Percentiles rank a stretch among this genome's conserved stretches.
phyloP scores from a whole-genome alignment of 2,888 invertebrate species.

The Oasisia sp. region DNA sequence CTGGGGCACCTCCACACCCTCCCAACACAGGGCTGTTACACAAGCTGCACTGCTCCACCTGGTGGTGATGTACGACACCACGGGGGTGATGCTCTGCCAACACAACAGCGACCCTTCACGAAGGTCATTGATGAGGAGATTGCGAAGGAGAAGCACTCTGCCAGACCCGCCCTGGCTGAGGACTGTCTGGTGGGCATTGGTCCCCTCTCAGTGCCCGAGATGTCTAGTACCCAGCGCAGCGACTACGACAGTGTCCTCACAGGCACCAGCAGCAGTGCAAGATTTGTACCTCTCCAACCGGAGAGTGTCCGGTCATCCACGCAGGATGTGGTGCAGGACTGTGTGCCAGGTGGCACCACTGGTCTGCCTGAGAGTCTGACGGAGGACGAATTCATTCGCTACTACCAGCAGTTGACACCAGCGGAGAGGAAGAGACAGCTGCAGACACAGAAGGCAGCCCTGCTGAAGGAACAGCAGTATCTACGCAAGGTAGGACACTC shows the following conservation, averaged over 20 bases:
- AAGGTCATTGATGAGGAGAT: background rate
- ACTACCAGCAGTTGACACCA: background rate
- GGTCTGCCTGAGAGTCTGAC: background rate
- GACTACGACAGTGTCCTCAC: background rate
- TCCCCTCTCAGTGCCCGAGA: background rate
- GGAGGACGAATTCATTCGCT: background rate
- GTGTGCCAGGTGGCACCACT: background rate
- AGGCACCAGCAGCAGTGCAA: background rate
- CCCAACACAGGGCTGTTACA: background rate
- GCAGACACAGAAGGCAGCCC: background rate
- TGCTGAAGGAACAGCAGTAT: background rate
- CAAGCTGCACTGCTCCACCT: background rate
- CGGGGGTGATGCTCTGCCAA: background rate
- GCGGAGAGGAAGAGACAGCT: constrained; percentile 3
- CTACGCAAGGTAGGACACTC: background rate
- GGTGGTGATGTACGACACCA: background rate
- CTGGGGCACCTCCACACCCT: background rate
- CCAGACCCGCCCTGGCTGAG: background rate
- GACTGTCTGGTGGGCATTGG: background rate
- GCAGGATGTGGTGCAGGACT: background rate
- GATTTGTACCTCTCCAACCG: background rate
- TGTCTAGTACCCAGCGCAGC: background rate
- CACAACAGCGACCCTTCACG: background rate
- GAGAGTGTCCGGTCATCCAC: background rate
- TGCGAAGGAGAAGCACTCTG: background rate